Evolutionary conservation across 2,888 invertebrate genomes (phyloP).

Genomic region (Caenorhabditis virilis): DNA sequence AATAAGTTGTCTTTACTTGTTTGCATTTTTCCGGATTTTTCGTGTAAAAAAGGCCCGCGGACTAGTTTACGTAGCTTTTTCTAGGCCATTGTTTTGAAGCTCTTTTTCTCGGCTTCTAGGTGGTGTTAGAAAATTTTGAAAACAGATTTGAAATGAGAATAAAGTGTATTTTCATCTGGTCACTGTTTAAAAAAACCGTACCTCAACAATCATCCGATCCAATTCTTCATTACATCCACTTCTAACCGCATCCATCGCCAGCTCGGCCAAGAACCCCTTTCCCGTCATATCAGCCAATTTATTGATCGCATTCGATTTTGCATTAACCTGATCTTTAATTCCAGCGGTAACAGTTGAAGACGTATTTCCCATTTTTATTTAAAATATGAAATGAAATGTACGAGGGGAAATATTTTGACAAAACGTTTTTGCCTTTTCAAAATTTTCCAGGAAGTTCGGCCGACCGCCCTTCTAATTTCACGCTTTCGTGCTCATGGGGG

Average conservation of each 20-base stretch:
- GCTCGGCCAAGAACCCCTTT: constrained; percentile 53
- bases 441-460: not conserved
- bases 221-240: constrained; percentile 43
- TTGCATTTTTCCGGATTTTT: not conserved
- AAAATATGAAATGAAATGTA: too few species aligned
- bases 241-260: constrained; percentile 55
- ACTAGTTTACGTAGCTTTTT: too few species aligned
- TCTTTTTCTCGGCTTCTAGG: too few species aligned
- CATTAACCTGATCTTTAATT: constrained; percentile 59
- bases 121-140: too few species aligned
- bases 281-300: constrained; percentile 58
- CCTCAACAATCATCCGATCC: constrained; percentile 52
- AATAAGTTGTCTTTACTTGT: too few species aligned
- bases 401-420: too few species aligned
- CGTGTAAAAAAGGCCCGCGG: too few species aligned
- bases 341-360: constrained; percentile 63
- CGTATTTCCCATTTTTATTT: constrained; percentile 55
- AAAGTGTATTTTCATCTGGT: too few species aligned
- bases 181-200: constrained; percentile 12
- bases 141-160: too few species aligned
- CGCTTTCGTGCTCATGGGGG: too few species aligned
- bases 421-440: not conserved
- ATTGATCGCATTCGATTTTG: constrained; percentile 56
- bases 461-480: too few species aligned
- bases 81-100: too few species aligned